phyloP scores from a whole-genome alignment of 2,113 vertebrate genomes.

The Pseudonaja textilis region DNA sequence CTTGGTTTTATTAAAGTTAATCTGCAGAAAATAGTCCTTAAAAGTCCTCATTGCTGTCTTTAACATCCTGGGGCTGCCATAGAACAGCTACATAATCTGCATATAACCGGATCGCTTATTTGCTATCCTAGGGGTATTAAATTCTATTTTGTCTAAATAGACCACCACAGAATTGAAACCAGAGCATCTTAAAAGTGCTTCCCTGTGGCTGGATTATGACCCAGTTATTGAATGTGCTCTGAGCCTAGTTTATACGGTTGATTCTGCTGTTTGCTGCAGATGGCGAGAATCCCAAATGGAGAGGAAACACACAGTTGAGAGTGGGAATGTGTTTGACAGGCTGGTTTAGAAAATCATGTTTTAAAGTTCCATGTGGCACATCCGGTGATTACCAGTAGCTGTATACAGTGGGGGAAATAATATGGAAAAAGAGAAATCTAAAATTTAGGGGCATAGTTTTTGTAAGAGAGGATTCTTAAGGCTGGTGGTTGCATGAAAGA shows the following conservation, averaged over 20 bases:
- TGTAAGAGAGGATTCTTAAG: neutral
- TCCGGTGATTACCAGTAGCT: neutral
- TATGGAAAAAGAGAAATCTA: neutral
- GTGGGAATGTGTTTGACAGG: neutral
- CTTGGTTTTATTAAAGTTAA: neutral
- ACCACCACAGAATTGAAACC: neutral
- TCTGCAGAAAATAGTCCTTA: neutral
- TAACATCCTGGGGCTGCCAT: neutral
- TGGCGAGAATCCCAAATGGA: neutral
- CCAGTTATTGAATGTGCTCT: neutral
- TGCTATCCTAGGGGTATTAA: neutral
- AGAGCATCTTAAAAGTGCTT: neutral
- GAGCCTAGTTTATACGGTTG: neutral
- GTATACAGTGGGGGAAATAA: neutral
- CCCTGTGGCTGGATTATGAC: neutral
- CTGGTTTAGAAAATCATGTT: constrained; percentile 1
- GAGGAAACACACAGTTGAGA: neutral
- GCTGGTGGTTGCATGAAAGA: neutral
- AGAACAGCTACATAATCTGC: neutral
- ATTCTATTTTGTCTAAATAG: neutral
- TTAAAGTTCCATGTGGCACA: constrained; percentile 3
- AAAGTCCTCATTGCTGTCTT: neutral
- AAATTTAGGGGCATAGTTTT: neutral
- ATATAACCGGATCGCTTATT: neutral
- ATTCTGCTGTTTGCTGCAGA: neutral